Evolutionary conservation across 1,140 invertebrate genomes (phyloP).

Genomic region (Epicauta chinensis): DNA sequence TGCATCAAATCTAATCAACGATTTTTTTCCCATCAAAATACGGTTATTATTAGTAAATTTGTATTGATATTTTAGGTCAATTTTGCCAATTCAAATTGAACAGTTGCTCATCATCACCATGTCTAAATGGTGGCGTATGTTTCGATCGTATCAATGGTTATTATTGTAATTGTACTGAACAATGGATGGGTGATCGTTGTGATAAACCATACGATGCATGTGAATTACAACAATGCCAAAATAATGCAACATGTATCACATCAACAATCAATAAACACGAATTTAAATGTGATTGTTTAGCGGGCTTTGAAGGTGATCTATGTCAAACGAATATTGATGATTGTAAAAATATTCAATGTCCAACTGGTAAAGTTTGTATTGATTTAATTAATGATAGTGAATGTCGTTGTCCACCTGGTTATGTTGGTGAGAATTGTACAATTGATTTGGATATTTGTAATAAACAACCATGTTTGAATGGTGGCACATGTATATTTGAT

Average conservation of each 20-base stretch:
- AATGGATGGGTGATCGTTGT: constrained; percentile 63
- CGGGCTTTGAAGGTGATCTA: constrained; percentile 62
- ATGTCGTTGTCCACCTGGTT: constrained; percentile 62
- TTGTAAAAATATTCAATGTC: constrained; percentile 60
- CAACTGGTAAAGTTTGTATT: constrained; percentile 56
- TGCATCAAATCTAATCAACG: no score
- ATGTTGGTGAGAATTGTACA: constrained; percentile 63
- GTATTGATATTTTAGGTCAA: constrained; percentile 45
- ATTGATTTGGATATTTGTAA: constrained; percentile 60
- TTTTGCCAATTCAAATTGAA: constrained; percentile 59
- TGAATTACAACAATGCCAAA: constrained; percentile 55
- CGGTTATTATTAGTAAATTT: background rate
- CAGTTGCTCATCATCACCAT: constrained; percentile 60
- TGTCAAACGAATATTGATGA: constrained; percentile 77
- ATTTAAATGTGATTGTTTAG: constrained; percentile 51
- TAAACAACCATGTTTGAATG: constrained; percentile 60
- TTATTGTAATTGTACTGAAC: constrained; percentile 58
- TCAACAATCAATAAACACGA: constrained; percentile 43
- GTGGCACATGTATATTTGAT: constrained; percentile 56
- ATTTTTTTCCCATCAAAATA: no score
- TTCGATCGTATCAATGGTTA: constrained; percentile 54
- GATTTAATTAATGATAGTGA: constrained; percentile 61
- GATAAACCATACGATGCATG: constrained; percentile 65
- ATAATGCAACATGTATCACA: constrained; percentile 61
- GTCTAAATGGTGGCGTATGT: constrained; percentile 66